phyloP scores from a whole-genome alignment of 2,888 invertebrate species.

The Synergus japonicus region DNA sequence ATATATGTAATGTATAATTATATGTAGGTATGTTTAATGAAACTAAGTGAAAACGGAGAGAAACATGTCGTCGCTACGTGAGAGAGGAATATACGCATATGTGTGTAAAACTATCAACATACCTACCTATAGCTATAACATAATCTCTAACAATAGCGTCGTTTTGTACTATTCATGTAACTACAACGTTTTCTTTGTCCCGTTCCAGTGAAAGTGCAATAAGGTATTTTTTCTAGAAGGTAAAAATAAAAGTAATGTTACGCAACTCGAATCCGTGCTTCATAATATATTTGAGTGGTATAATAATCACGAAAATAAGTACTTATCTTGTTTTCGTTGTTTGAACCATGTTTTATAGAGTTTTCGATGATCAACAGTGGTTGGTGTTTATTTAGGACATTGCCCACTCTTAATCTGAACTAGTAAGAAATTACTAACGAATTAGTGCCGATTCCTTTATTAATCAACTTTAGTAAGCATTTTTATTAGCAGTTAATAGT shows the following conservation, averaged over 20 bases:
- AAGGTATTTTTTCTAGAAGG: neutral
- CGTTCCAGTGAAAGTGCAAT: slow-evolving; percentile 13
- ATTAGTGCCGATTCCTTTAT: too few relatives aligned
- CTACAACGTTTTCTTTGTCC: slow-evolving; percentile 12
- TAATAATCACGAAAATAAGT: neutral
- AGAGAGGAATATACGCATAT: neutral
- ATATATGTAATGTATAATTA: neutral
- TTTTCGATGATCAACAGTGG: neutral
- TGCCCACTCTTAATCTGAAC: neutral
- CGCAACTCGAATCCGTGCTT: neutral
- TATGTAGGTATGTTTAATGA: neutral
- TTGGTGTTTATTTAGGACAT: neutral
- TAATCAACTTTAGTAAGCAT: too few relatives aligned
- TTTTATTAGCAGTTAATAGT: too few relatives aligned
- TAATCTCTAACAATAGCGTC: slow-evolving; percentile 27
- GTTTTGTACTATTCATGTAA: slow-evolving; percentile 29
- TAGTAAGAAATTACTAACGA: too few relatives aligned
- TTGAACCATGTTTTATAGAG: neutral
- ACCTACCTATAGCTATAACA: slow-evolving; percentile 1
- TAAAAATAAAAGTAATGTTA: slow-evolving; percentile 1
- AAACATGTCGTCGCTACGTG: neutral
- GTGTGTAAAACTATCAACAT: slow-evolving; percentile 6
- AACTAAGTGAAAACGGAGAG: neutral
- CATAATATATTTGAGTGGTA: neutral
- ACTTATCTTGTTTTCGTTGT: neutral